phyloP scores from a whole-genome alignment of 2,797 vertebrate genomes.

The Lithobates sylvaticus region DNA sequence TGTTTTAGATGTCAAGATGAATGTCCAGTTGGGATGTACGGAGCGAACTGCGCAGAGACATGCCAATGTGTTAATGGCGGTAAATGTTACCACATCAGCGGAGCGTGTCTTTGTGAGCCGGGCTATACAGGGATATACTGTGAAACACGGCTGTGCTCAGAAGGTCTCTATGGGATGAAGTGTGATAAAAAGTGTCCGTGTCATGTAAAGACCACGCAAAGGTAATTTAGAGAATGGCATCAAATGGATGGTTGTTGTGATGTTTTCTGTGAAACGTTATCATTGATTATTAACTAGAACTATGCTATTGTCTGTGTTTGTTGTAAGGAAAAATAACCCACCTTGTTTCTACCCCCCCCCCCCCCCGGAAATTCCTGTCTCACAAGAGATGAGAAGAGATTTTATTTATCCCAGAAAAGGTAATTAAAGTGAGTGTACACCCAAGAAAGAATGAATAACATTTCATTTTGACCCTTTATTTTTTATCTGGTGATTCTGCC shows the following conservation, averaged over 20 bases:
- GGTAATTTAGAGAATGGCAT: constrained; percentile 71
- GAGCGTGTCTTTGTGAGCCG: constrained; percentile 87
- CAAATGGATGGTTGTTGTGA: neutral
- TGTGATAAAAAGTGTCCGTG: constrained; percentile 91
- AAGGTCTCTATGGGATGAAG: constrained; percentile 85
- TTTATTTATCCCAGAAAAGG: no score
- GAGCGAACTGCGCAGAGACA: constrained; percentile 80
- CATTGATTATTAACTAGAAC: neutral
- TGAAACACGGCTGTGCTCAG: constrained; percentile 85
- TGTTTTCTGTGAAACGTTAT: neutral
- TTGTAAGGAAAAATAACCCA: no score
- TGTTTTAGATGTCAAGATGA: constrained; percentile 90
- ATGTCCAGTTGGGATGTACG: constrained; percentile 88
- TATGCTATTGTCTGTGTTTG: neutral
- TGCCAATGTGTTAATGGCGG: constrained; percentile 88
- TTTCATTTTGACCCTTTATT: no score
- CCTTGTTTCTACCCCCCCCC: no score
- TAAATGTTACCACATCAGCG: constrained; percentile 90
- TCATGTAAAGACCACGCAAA: constrained; percentile 82
- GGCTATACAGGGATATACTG: constrained; percentile 88
- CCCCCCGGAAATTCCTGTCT: no score
- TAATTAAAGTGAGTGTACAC: no score
- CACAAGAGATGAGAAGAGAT: no score
- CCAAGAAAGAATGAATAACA: no score
- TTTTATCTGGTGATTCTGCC: no score